Evolutionary conservation across 2,113 vertebrate species (phyloP).

Genomic region (Nesoenas mayeri): DNA sequence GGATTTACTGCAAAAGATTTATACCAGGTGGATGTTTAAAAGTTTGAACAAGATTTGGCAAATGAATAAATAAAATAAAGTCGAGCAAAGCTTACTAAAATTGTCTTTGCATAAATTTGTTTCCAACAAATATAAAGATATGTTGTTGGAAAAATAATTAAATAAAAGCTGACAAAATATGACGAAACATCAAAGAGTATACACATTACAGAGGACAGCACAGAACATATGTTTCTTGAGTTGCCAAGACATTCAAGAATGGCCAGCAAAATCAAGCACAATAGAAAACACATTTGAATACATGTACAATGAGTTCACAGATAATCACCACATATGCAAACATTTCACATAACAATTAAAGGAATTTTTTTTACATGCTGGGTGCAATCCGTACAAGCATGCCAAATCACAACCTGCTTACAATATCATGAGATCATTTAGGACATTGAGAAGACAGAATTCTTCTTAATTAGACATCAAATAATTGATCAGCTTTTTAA

Average conservation of each 20-base stretch:
- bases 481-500: constrained; percentile 48
- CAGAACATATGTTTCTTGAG: constrained; percentile 90
- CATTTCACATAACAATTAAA: constrained; percentile 86
- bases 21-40: constrained; percentile 49
- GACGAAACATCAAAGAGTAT: constrained; percentile 80
- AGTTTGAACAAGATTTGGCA: constrained; percentile 25
- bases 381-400: constrained; percentile 86
- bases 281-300: constrained; percentile 87
- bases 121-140: constrained; percentile 91
- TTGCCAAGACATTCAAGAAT: constrained; percentile 85
- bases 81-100: constrained; percentile 76
- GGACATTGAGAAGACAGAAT: constrained; percentile 52
- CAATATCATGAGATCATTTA: constrained; percentile 69
- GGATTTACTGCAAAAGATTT: constrained; percentile 87
- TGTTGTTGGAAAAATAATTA: constrained; percentile 87
- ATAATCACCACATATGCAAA: constrained; percentile 87
- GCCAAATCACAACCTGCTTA: constrained; percentile 82
- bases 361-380: constrained; percentile 83
- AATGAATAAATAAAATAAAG: constrained; percentile 60
- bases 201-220: constrained; percentile 86
- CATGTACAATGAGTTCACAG: constrained; percentile 83
- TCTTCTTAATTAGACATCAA: constrained; percentile 55
- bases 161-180: constrained; percentile 79
- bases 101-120: constrained; percentile 88
- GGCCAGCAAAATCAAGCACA: constrained; percentile 91